Evolutionary conservation across 2,113 vertebrate genomes (phyloP).

Genomic region (Stegostoma tigrinum): DNA sequence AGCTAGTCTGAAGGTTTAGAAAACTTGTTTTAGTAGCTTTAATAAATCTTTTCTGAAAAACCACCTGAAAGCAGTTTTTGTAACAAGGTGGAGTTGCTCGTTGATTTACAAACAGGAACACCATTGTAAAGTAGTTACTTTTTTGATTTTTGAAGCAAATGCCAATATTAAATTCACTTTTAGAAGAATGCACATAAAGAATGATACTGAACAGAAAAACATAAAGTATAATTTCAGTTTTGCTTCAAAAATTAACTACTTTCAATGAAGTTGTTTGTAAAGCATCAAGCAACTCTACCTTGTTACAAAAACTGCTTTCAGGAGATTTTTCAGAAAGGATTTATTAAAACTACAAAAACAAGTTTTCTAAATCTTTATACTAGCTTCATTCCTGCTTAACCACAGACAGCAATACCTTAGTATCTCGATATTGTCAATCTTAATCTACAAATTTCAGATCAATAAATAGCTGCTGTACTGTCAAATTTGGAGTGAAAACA

Average conservation of each 20-base stretch:
- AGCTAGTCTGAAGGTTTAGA: background rate
- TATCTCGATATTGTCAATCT: constrained; percentile 2
- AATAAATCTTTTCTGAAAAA: background rate
- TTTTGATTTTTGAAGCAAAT: background rate
- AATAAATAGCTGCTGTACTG: constrained; percentile 33
- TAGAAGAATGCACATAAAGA: no score
- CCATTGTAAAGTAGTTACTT: background rate
- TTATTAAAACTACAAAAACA: background rate
- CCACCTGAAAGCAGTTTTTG: background rate
- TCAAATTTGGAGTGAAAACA: background rate
- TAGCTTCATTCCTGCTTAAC: constrained; percentile 9
- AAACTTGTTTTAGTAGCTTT: background rate
- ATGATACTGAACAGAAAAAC: no score
- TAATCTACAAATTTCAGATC: constrained; percentile 25
- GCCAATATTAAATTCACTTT: background rate
- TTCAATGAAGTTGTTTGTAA: background rate
- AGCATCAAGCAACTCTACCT: background rate
- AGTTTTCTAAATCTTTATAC: background rate
- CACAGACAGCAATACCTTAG: background rate
- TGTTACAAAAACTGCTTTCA: background rate
- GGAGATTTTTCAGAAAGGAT: background rate
- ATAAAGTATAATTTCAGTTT: background rate
- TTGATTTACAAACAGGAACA: background rate
- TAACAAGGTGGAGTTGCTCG: background rate
- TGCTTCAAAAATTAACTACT: background rate